Evolutionary conservation across 1,140 invertebrate genomes (phyloP), one percentile per base, ranked within the genome.

Genomic region (Drosophila nigromelanica): DNA sequence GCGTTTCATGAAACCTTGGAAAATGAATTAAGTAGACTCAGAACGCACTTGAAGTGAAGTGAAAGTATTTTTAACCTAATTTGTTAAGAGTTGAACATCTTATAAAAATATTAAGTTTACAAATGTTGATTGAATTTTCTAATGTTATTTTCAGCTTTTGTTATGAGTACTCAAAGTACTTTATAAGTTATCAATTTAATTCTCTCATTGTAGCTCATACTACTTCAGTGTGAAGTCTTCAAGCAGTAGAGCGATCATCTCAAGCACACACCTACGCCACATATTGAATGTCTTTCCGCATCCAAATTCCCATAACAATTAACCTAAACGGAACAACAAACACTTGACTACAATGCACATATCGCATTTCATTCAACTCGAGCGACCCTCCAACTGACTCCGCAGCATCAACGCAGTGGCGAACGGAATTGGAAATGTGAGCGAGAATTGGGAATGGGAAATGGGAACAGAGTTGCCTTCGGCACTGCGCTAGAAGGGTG

Each of bases 401-500:
- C 30, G 42, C 70, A 73, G 62, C 67, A 61, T 48, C 64, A 68
- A 43, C 55, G 58, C 68, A 52, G 27, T 14, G 48, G n/a, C 47
- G 24, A 51, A 43, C 21, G 24, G 21, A 11, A 27, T 27, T 30
- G 54, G 40, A 21, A 14, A n/a, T 30, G 6, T 10, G 14, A 18
- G 24, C 11, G 21, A 11, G 24, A 30, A 66, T 5, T 37, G 21
- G 47, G 58, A 61, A 39, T 12, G 67, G 42, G 39, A 42, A 63
- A 48, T 54, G 59, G 52, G 54, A 70, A 66, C 63, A 54, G 74
- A 73, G 75, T 67, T 72, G 78, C 78, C 58, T 72, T 76, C 85
- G 85, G 85, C 85, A 90, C 85, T 89, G 75, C 80, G 83, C 58
- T 77, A 91, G 90, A 91, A 90, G 90, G 90, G 90, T 91, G 90